These are phyloP conservation scores for Lates japonicus DNA, from an alignment of 2,797 vertebrate species.

Conservation along the genomic window DNA sequence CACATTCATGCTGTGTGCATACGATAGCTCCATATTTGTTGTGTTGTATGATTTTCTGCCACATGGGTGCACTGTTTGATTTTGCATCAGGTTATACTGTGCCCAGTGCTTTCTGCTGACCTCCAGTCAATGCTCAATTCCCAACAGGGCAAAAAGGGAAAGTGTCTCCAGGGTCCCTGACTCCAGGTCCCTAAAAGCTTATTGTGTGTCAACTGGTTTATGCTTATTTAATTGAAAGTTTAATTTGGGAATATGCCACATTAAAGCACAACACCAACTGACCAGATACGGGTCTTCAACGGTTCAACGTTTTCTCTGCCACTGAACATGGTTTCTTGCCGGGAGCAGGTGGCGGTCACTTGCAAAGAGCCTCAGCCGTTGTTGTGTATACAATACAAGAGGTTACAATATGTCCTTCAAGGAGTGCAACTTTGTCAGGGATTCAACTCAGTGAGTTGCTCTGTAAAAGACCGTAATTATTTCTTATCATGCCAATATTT, in stretches of 20 bases:
- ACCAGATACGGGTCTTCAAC: not conserved
- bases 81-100: not conserved
- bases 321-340: too few relatives aligned
- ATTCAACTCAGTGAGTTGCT: too few relatives aligned
- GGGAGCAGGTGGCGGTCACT: too few relatives aligned
- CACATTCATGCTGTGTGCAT: too few relatives aligned
- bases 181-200: not conserved
- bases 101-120: not conserved
- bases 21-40: too few relatives aligned
- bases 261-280: not conserved
- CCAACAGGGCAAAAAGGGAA: not conserved
- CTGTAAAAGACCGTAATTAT: not conserved
- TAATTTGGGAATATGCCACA: not conserved
- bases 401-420: too few relatives aligned
- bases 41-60: slow-evolving; percentile 38
- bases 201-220: not conserved
- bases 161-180: not conserved
- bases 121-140: not conserved
- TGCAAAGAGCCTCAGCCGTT: too few relatives aligned
- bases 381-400: too few relatives aligned
- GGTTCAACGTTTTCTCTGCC: too few relatives aligned
- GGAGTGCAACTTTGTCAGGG: too few relatives aligned
- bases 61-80: slow-evolving; percentile 61
- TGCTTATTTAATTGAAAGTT: not conserved
- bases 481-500: not conserved